These are phyloP conservation scores for Lordiphosa fenestrarum DNA, from an alignment of 2,888 invertebrate species.

Conservation along the genomic window DNA sequence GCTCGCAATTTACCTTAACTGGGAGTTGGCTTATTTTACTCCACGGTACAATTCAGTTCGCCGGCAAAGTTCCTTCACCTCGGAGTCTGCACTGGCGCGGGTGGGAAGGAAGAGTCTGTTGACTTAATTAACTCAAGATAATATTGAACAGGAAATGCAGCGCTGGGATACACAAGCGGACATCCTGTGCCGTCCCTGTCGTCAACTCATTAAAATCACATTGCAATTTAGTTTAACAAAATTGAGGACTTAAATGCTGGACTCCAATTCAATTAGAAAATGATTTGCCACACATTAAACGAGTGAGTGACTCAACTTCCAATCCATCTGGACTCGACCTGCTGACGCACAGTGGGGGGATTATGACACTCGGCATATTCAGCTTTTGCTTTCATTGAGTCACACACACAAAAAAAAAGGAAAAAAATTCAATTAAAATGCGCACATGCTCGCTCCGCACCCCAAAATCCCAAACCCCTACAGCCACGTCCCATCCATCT, in stretches of 20 bases:
- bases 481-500: not conserved
- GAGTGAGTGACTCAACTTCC: conserved; percentile 24
- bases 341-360: conserved; percentile 26
- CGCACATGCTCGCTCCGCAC: conserved; percentile 35
- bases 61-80: conserved; percentile 50
- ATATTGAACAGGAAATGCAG: no score
- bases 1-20: conserved; percentile 44
- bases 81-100: conserved; percentile 7
- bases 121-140: no score
- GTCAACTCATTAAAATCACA: conserved; percentile 63
- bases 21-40: conserved; percentile 56
- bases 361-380: conserved; percentile 61
- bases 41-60: conserved; percentile 58
- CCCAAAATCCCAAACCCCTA: not conserved
- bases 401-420: conserved; percentile 30
- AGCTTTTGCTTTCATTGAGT: conserved; percentile 61
- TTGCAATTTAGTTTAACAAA: conserved; percentile 61
- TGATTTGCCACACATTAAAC: conserved; percentile 31
- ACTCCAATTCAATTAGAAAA: conserved; percentile 58
- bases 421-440: conserved; percentile 69
- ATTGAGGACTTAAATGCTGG: conserved; percentile 40
- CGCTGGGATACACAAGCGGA: not conserved
- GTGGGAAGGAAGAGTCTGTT: no score
- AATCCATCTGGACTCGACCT: conserved; percentile 1
- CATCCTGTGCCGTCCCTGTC: conserved; percentile 24